Evolutionary conservation across 2,113 vertebrate genomes (phyloP).

Genomic region (Clarias gariepinus): DNA sequence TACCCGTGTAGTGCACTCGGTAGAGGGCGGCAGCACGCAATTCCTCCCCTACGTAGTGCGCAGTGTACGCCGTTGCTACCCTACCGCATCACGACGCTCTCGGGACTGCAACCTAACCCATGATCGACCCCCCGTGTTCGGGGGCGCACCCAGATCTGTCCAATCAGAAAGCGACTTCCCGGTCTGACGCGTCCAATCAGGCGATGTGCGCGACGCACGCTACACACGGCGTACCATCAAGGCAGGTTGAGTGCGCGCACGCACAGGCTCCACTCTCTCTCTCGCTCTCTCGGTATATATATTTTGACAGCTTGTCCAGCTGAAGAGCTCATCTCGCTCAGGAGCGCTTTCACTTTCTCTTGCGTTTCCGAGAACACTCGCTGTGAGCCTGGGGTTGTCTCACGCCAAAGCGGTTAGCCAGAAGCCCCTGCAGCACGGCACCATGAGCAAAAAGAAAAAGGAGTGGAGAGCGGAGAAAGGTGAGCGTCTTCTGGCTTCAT

Average conservation of each 20-base stretch:
- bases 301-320: conserved; percentile 78
- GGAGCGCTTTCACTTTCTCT: conserved; percentile 68
- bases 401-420: conserved; percentile 75
- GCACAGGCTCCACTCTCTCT: conserved; percentile 44
- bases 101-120: conserved; percentile 51
- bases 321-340: conserved; percentile 69
- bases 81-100: conserved; percentile 55
- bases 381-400: conserved; percentile 82
- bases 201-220: conserved; percentile 39
- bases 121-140: neutral
- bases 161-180: conserved; percentile 59
- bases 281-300: conserved; percentile 47
- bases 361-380: conserved; percentile 67
- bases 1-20: neutral
- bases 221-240: conserved; percentile 61
- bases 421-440: conserved; percentile 77
- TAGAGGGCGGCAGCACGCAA: neutral
- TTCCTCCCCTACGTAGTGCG: neutral
- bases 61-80: conserved; percentile 50
- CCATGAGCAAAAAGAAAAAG: conserved; percentile 85
- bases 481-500: conserved; percentile 58
- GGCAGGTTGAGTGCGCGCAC: conserved; percentile 63
- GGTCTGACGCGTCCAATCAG: conserved; percentile 57
- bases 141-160: conserved; percentile 45
- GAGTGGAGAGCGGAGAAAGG: conserved; percentile 81